Base-by-base conservation (phyloP, 2,797 vertebrate genomes). In the Brachyalestes nurse region DNA sequence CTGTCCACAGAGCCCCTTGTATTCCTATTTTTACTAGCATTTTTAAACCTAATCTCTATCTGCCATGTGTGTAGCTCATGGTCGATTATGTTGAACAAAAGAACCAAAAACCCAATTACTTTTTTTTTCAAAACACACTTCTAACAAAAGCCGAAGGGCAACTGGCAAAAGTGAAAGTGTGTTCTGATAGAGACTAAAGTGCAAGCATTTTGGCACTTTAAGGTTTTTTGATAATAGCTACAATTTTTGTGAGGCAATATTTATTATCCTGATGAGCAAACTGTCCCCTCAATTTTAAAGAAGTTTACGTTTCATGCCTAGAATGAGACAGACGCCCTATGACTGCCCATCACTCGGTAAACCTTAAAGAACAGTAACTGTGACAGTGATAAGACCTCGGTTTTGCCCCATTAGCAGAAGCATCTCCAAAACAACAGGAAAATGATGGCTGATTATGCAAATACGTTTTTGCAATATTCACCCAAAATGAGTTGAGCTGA, bases 391-490 rank as follows among this genome's bases (percentile, higher is more conserved):
- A 60, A 71, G 67, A 64, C 58, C 42, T 23, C 23, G 6, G 25
- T 28, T 58, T 58, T 65, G 16, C 16, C 14, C 53, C n/a, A 45
- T 21, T 6, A 40, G 55, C n/a, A 45, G 58, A 74, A 0, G 6
- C 51, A 38, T 69, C n/a, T 57, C 38, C 40, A 60, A 75, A 79
- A 79, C 47, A 71, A 40, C 57, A 53, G 12, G 65, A 66, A 64
- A 55, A 76, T 66, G 72, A 79, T 25, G 65, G 58, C 49, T 79
- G 77, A 83, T 66, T 66, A 76, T 65, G 61, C 42, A 64, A 78
- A 76, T 65, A 72, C 55, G 6, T 72, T 79, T 53, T 21, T 38
- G 55, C 61, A 73, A 74, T 81, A 83, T 85, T 75, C 61, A 67
- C 25, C 73, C 57, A 28, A 78, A 76, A 80, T 77, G 74, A 80